phyloP scores from a whole-genome alignment of 1,140 invertebrate species.

The Zaprionus tsacasi region DNA sequence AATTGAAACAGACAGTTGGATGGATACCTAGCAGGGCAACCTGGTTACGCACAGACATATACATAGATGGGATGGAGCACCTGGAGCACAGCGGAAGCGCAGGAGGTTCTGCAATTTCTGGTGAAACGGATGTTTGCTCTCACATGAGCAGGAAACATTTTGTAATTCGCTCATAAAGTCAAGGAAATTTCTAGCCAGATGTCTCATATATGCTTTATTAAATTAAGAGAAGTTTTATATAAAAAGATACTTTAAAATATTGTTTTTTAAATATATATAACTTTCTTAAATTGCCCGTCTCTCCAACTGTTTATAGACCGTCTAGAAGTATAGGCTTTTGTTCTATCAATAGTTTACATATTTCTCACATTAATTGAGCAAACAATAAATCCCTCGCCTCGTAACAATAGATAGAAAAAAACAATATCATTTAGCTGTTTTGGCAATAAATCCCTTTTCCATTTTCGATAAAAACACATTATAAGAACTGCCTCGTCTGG shows the following conservation, averaged over 20 bases:
- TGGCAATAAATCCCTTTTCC: slow-evolving; percentile 2
- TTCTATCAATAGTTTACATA: too few relatives aligned
- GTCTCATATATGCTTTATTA: not conserved
- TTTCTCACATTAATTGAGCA: not conserved
- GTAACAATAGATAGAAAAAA: not conserved
- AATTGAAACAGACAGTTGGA: slow-evolving; percentile 60
- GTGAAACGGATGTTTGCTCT: not conserved
- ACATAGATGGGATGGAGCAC: not conserved
- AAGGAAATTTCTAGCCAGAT: not conserved
- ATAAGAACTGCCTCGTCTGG: slow-evolving; percentile 6
- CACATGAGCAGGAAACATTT: not conserved
- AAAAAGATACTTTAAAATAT: too few relatives aligned
- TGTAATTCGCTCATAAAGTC: not conserved
- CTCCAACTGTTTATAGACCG: too few relatives aligned
- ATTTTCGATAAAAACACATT: slow-evolving; percentile 7
- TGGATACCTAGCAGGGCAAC: slow-evolving; percentile 21
- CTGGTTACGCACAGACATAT: slow-evolving; percentile 3
- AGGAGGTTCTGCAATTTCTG: slow-evolving; percentile 1
- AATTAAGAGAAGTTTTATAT: not conserved
- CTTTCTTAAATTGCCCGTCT: not conserved
- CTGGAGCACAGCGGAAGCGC: not conserved
- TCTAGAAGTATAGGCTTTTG: too few relatives aligned
- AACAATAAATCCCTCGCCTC: not conserved
- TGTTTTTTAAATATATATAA: too few relatives aligned
- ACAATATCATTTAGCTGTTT: not conserved